Percentiles rank a stretch among this genome's conserved stretches.
Evolutionary conservation across 2,797 vertebrate species (phyloP).

Genomic region (Sebastes oblongus): DNA sequence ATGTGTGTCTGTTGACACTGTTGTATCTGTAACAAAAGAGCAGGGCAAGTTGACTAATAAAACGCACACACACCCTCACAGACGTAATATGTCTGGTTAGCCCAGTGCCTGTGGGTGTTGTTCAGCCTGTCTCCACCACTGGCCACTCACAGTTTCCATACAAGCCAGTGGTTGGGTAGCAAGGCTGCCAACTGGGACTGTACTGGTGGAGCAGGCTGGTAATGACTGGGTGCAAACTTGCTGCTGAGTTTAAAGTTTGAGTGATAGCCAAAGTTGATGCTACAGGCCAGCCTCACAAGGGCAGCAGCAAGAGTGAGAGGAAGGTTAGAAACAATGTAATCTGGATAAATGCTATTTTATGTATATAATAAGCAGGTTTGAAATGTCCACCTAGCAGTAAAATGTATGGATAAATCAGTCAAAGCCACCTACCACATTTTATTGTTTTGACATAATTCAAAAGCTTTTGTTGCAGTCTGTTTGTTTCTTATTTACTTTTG

Average conservation of each 20-base stretch:
- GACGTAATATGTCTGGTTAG: neutral
- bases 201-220: conserved; percentile 10
- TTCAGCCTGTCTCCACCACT: neutral
- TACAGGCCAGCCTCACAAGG: neutral
- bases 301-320: neutral
- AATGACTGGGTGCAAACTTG: conserved; percentile 39
- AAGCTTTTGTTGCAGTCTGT: neutral
- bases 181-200: conserved; percentile 2
- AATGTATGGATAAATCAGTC: neutral
- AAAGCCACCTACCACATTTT: neutral
- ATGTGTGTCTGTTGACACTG: neutral
- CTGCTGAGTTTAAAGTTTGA: neutral
- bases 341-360: neutral
- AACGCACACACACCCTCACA: neutral
- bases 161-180: conserved; percentile 15
- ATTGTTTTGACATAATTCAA: neutral
- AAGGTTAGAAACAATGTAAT: neutral
- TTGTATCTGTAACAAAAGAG: neutral
- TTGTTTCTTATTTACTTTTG: neutral
- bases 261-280: neutral
- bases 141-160: conserved; percentile 50
- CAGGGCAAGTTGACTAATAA: neutral
- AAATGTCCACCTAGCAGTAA: neutral
- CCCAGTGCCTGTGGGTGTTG: conserved; percentile 3
- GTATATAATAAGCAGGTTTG: neutral